Conservation (phyloP, 2,113 vertebrate genomes). For the Stigmatopora argus region DNA sequence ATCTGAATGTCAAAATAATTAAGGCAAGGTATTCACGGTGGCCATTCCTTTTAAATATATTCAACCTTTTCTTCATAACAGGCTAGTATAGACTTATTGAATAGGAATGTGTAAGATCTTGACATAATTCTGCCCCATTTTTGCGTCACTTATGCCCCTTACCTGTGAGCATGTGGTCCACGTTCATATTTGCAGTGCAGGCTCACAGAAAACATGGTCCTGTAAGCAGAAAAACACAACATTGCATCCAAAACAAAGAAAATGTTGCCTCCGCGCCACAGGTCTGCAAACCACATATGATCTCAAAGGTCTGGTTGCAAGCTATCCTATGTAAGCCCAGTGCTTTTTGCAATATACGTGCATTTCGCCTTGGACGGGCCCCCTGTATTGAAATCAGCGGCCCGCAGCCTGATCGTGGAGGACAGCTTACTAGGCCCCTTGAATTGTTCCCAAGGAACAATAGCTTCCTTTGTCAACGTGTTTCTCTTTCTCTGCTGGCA, state of each 20-base stretch:
- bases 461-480: conserved; percentile 84
- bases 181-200: conserved; percentile 7
- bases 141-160: conserved; percentile 14
- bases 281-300: background rate
- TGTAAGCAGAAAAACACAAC: conserved; percentile 23
- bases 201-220: conserved; percentile 14
- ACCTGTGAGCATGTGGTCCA: conserved; percentile 37
- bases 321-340: conserved; percentile 28
- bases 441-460: conserved; percentile 83
- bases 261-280: conserved; percentile 19
- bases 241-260: conserved; percentile 22
- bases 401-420: conserved; percentile 82
- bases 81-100: background rate
- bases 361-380: conserved; percentile 66
- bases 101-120: background rate
- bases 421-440: conserved; percentile 84
- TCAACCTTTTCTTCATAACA: background rate
- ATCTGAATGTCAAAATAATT: background rate
- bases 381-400: conserved; percentile 85
- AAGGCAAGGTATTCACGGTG: background rate
- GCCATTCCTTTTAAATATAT: background rate
- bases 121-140: background rate
- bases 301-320: background rate
- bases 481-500: conserved; percentile 81
- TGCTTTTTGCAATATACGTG: conserved; percentile 54